Percentiles rank a stretch among this genome's conserved stretches.
Evolutionary conservation across 2,113 vertebrate species (phyloP).

Genomic region (Cnemophilus loriae): DNA sequence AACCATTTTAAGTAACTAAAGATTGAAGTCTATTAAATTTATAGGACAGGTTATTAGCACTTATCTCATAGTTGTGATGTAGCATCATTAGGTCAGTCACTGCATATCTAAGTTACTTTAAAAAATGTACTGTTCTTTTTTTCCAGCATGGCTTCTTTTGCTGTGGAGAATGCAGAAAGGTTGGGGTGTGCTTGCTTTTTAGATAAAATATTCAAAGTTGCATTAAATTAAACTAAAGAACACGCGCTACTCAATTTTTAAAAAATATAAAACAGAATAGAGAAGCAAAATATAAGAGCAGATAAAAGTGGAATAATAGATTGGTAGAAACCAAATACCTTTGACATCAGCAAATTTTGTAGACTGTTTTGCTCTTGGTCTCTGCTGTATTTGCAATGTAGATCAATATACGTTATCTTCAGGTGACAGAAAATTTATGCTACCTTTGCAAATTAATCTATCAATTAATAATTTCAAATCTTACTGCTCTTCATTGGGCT

Average conservation of each 20-base stretch:
- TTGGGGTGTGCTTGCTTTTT: neutral
- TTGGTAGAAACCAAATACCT: neutral
- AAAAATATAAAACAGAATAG: neutral
- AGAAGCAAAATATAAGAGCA: neutral
- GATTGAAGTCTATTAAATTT: neutral
- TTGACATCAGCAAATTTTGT: neutral
- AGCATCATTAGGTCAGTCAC: neutral
- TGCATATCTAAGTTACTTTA: neutral
- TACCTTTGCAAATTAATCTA: neutral
- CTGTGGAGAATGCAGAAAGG: neutral
- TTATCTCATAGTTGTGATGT: neutral
- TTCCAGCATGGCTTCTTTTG: neutral
- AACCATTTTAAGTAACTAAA: neutral
- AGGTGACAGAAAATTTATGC: neutral
- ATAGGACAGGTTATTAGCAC: neutral
- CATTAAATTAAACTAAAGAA: neutral
- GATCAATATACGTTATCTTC: neutral
- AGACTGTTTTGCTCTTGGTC: neutral
- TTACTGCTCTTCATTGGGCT: neutral
- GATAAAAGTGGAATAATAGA: neutral
- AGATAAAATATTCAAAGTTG: neutral
- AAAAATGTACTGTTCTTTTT: neutral
- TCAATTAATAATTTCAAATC: neutral
- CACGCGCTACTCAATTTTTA: fast-evolving
- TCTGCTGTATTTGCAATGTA: neutral